phyloP scores from a whole-genome alignment of 1,140 invertebrate species.

The Carcinoscorpius rotundicauda region DNA sequence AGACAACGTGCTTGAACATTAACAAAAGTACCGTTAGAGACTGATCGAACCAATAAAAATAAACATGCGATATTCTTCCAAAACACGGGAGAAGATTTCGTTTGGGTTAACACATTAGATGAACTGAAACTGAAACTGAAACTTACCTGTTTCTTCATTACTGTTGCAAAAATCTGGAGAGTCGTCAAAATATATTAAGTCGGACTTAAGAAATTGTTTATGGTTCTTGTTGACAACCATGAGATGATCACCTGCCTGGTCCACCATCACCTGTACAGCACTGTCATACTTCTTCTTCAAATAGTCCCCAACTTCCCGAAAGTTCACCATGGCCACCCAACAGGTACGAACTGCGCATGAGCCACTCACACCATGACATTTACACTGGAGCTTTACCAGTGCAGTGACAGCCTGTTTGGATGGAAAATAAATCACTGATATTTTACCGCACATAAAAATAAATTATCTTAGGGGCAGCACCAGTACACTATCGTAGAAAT shows the following conservation, averaged over 20 bases:
- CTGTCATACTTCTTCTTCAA: slow-evolving; percentile 70
- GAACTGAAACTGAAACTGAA: too few species aligned
- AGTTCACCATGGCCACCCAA: slow-evolving; percentile 79
- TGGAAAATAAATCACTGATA: too few species aligned
- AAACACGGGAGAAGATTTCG: too few species aligned
- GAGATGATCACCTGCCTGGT: slow-evolving; percentile 52
- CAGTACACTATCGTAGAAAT: too few species aligned
- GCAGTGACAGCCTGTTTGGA: slow-evolving; percentile 62
- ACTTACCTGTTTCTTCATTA: slow-evolving; percentile 46
- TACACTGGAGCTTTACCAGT: slow-evolving; percentile 70
- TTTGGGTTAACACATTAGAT: too few species aligned
- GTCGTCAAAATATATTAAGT: slow-evolving; percentile 67
- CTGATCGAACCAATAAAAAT: too few species aligned
- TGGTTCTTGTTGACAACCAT: slow-evolving; percentile 28
- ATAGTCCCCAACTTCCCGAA: slow-evolving; percentile 65
- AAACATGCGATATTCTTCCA: too few species aligned
- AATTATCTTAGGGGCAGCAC: too few species aligned
- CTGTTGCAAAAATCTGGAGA: slow-evolving; percentile 74
- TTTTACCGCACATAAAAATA: too few species aligned
- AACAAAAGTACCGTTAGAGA: too few species aligned
- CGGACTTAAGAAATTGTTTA: slow-evolving; percentile 40
- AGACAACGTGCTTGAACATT: too few species aligned
- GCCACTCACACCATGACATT: slow-evolving; percentile 92
- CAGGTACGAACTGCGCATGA: slow-evolving; percentile 90
- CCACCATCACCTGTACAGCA: slow-evolving; percentile 61